Conservation (phyloP, 1,140 invertebrate species). For the Listronotus bonariensis region DNA sequence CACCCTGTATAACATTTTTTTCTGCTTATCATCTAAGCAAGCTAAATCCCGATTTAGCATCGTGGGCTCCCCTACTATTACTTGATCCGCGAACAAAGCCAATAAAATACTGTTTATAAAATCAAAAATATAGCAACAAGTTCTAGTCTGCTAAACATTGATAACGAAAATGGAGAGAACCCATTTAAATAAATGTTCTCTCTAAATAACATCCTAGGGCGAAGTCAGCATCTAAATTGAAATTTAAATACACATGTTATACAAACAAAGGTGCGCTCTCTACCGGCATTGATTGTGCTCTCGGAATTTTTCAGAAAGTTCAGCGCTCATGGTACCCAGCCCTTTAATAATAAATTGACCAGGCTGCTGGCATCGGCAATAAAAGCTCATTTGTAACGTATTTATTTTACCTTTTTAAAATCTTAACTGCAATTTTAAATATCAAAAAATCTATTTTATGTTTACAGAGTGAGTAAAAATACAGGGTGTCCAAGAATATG, state of each 20-base stretch:
- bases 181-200: conserved; percentile 4
- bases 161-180: neutral
- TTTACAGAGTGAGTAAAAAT: too few species aligned
- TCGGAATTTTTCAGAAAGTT: neutral
- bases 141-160: neutral
- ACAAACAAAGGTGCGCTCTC: neutral
- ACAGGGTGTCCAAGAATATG: too few species aligned
- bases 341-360: conserved; percentile 1
- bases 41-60: too few species aligned
- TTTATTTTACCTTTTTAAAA: too few species aligned
- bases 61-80: too few species aligned
- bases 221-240: neutral
- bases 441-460: too few species aligned
- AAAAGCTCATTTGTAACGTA: neutral
- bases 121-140: neutral
- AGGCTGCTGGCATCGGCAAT: neutral
- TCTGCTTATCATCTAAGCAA: too few species aligned
- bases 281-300: neutral
- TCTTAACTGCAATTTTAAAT: too few species aligned
- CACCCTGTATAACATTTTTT: too few species aligned
- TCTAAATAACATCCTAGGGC: neutral
- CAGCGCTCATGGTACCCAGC: neutral
- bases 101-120: too few species aligned
- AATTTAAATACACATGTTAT: conserved; percentile 1
- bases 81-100: too few species aligned